A percentile compares a stretch with the other conserved stretches of the same genome.
These are phyloP conservation scores for Diplosoma virens DNA, from an alignment of 23 tunicate genomes.

Conservation along the genomic window DNA sequence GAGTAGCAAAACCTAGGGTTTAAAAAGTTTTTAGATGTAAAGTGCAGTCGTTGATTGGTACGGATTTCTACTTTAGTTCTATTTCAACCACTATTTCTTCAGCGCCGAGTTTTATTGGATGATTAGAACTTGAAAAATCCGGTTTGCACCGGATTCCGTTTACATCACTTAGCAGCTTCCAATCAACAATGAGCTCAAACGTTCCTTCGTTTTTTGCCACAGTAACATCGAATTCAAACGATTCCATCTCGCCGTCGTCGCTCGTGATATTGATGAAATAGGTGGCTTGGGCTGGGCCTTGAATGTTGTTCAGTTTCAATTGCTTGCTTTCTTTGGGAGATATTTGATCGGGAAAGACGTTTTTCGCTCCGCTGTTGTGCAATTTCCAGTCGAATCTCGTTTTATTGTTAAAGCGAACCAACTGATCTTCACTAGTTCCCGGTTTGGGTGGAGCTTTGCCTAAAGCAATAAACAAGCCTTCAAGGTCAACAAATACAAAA, in stretches of 20 bases:
- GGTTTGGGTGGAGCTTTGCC: constrained; percentile 37
- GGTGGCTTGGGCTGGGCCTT: not conserved
- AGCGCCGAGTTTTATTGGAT: not conserved
- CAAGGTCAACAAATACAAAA: no score
- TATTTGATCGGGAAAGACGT: constrained; percentile 24
- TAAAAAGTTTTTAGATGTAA: no score
- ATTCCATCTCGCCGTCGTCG: not conserved
- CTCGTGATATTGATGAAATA: not conserved
- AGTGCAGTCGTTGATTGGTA: no score
- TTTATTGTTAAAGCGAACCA: constrained; percentile 2
- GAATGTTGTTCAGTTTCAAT: not conserved
- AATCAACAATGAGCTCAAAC: constrained; percentile 11
- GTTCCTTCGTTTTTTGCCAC: constrained; percentile 1
- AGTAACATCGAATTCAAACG: constrained; percentile 13
- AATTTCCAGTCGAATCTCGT: constrained; percentile 33
- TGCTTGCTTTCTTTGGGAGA: constrained; percentile 31
- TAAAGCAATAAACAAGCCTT: no score
- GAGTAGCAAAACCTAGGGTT: no score
- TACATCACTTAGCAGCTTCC: not conserved
- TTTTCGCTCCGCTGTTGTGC: not conserved
- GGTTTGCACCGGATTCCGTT: constrained; percentile 33
- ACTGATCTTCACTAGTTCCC: not conserved
- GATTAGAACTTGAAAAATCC: constrained; percentile 40
- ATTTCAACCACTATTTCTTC: not conserved
- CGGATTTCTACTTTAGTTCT: not conserved